These are phyloP conservation scores for Basileuterus tristriatus DNA, from an alignment of 2,797 vertebrate species.

Conservation along the genomic window DNA sequence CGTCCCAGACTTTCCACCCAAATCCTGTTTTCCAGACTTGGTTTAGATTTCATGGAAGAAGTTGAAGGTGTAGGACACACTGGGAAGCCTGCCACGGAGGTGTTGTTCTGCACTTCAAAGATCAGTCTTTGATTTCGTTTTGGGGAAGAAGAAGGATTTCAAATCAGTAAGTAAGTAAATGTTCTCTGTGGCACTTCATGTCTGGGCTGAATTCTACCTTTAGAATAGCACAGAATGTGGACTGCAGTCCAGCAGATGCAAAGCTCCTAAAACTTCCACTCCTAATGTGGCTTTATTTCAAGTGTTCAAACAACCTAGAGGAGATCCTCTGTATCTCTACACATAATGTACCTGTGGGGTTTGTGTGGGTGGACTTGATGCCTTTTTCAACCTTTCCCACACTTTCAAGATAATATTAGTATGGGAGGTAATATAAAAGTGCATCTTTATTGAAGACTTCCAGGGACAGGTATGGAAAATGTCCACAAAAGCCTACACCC, in stretches of 20 bases:
- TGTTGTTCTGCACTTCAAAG: background rate
- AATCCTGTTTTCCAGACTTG: background rate
- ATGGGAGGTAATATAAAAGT: background rate
- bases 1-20: background rate
- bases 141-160: background rate
- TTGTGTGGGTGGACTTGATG: background rate
- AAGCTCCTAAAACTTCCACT: background rate
- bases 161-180: background rate
- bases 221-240: background rate
- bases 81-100: background rate
- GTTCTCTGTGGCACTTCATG: background rate
- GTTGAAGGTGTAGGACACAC: background rate
- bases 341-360: background rate
- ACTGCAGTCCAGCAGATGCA: background rate
- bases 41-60: background rate
- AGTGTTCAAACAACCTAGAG: background rate
- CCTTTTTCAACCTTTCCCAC: background rate
- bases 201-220: background rate
- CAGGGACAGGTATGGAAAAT: background rate
- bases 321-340: background rate
- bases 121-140: background rate
- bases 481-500: too few relatives aligned
- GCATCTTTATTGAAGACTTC: background rate
- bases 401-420: too few relatives aligned
- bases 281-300: background rate